Percentiles rank a stretch among this genome's conserved stretches.
Conservation (phyloP, 1,140 invertebrate genomes). For the Drosophila subpulchrella region DNA sequence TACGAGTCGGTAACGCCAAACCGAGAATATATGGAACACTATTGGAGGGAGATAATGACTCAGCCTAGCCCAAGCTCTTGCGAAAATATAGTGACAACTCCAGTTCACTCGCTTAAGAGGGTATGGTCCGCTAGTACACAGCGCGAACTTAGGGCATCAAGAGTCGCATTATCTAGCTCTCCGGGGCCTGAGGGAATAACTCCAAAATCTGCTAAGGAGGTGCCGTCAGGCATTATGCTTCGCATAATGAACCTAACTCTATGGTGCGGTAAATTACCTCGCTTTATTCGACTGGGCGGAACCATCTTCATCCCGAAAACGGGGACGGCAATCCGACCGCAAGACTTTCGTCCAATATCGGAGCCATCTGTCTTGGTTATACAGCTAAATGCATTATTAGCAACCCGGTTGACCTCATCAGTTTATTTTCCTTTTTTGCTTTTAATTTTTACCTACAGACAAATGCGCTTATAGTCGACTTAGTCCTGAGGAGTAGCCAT, state of each 20-base stretch:
- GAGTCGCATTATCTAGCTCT: too few relatives aligned
- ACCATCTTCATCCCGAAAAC: too few relatives aligned
- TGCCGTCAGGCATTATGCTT: constrained; percentile 6
- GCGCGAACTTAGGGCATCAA: too few relatives aligned
- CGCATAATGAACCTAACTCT: constrained; percentile 37
- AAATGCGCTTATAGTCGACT: constrained; percentile 35
- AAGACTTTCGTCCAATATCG: constrained; percentile 33
- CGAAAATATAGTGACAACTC: too few relatives aligned
- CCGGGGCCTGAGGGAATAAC: neutral
- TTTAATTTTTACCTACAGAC: constrained; percentile 31
- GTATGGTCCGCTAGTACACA: too few relatives aligned
- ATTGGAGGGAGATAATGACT: too few relatives aligned
- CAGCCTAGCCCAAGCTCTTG: too few relatives aligned
- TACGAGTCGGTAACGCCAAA: too few relatives aligned
- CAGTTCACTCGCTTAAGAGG: too few relatives aligned
- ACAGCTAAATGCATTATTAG: constrained; percentile 1
- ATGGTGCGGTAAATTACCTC: constrained; percentile 23
- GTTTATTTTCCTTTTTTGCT: too few relatives aligned
- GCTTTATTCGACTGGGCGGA: constrained; percentile 6
- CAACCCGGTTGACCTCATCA: constrained; percentile 10
- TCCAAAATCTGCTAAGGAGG: constrained; percentile 9
- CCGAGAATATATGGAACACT: too few relatives aligned
- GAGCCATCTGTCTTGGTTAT: constrained; percentile 24
- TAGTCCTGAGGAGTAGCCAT: constrained; percentile 29
- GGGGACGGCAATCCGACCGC: constrained; percentile 3